Evolutionary conservation across 2,888 invertebrate genomes (phyloP), one percentile per base, ranked within the genome.

Genomic region (Epirrhoe alternata): DNA sequence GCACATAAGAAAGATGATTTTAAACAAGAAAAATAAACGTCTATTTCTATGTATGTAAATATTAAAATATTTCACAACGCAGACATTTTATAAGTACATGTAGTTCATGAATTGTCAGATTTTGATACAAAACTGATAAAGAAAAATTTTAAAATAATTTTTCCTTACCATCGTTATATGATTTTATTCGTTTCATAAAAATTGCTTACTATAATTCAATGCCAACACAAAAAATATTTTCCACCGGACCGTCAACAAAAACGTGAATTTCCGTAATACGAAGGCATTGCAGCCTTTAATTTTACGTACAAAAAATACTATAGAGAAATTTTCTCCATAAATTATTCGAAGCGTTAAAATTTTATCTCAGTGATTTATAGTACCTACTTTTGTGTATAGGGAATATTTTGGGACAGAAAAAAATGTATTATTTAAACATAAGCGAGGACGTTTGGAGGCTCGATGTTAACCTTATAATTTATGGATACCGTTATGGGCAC

Each of bases 401-500:
- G 82, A 83, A 84, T 86, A 86, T 84, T 81, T 83, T 78, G 74
- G 72, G 76, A 78, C 77, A 79, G 77, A 80, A 81, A 83, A 78
- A 77, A 78, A 75, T 74, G 67, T 66, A 72, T 72, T 69, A 59
- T 69, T 65, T 68, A 70, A 66, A 69, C 70, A 68, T 70, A 73
- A 70, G 64, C 52, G 60, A 53, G 67, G 49, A 57, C 67, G 74
- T 72, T 72, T 76, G 73, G 72, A 79, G 75, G 76, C 79, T 72
- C 85, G 73, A 86, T 85, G 88, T 86, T 86, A 87, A 86, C 83
- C 85, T 86, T 82, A 87, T 92, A 88, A 90, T 89, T 89, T 92
- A 92, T 91, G 87, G 84, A 91, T 80, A 82, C 84, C 83, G 86
- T 91, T 91, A 91, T 89, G 86, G 87, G 81, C 85, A 87, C 87